phyloP scores from a whole-genome alignment of 2,797 vertebrate species.

The Ciconia nigra region DNA sequence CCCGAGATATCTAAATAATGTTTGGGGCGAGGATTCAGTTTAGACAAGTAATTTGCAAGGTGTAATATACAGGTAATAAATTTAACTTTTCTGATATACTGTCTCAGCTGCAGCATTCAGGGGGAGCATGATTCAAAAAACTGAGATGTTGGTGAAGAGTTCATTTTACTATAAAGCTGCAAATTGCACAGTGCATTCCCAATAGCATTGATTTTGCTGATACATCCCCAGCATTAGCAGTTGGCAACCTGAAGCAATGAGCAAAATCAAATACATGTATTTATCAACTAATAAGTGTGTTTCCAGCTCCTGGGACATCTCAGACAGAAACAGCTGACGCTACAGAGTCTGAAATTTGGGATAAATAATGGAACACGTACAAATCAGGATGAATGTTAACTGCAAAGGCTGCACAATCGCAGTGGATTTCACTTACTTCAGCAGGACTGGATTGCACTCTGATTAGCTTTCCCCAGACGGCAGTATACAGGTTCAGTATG shows the following conservation, averaged over 20 bases:
- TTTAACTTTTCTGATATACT: neutral
- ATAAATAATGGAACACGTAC: neutral
- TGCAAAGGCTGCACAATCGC: neutral
- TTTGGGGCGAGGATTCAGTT: neutral
- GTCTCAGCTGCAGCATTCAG: neutral
- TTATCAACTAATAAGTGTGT: neutral
- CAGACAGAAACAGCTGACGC: neutral
- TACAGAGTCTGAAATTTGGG: neutral
- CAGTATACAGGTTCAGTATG: neutral
- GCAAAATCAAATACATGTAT: neutral
- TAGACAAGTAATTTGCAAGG: neutral
- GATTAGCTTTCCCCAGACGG: neutral
- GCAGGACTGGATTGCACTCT: neutral
- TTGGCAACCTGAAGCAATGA: neutral
- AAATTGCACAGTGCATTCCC: neutral
- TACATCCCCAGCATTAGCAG: neutral
- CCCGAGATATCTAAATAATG: neutral
- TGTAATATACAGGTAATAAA: neutral
- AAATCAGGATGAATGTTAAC: neutral
- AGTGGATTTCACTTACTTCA: neutral
- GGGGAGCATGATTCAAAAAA: neutral
- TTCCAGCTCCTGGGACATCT: neutral
- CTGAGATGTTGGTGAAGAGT: neutral
- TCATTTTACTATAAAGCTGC: neutral
- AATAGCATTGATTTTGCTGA: neutral